Conservation (phyloP, 2,113 vertebrate genomes). For the Bagarius yarrelli region DNA sequence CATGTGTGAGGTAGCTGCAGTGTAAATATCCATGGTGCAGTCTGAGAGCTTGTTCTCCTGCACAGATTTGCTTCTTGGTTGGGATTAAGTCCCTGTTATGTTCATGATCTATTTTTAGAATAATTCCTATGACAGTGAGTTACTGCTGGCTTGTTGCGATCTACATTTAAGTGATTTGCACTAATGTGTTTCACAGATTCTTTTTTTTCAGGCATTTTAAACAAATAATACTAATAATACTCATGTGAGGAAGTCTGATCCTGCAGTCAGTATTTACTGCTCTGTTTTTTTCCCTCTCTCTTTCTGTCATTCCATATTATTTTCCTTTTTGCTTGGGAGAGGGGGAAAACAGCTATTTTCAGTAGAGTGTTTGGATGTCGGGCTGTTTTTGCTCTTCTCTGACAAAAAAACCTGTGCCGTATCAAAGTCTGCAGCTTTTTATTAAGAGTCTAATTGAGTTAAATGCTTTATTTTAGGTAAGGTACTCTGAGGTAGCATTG, state of each 20-base stretch:
- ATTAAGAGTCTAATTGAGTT: background rate
- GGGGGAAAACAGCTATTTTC: background rate
- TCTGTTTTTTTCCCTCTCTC: too few relatives aligned
- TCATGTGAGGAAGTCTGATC: background rate
- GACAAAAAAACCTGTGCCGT: background rate
- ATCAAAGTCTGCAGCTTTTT: background rate
- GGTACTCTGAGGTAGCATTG: too few relatives aligned
- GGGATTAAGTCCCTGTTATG: conserved; percentile 6
- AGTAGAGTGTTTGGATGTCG: too few relatives aligned
- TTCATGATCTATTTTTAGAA: conserved; percentile 28
- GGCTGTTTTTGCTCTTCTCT: background rate
- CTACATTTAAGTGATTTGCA: conserved; percentile 7
- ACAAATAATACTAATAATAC: background rate
- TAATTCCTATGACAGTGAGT: background rate
- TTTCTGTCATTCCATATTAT: background rate
- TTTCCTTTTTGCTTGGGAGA: background rate
- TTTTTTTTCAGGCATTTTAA: conserved; percentile 1
- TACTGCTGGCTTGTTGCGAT: background rate
- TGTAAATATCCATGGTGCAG: conserved; percentile 3
- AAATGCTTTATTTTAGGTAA: background rate
- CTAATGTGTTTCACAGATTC: background rate
- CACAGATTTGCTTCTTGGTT: conserved; percentile 11
- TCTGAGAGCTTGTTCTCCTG: conserved; percentile 10
- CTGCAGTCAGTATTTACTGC: background rate
- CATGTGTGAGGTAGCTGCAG: conserved; percentile 21